These are phyloP conservation scores for Phortica variegata DNA, from an alignment of 1,140 invertebrate species.

Conservation along the genomic window DNA sequence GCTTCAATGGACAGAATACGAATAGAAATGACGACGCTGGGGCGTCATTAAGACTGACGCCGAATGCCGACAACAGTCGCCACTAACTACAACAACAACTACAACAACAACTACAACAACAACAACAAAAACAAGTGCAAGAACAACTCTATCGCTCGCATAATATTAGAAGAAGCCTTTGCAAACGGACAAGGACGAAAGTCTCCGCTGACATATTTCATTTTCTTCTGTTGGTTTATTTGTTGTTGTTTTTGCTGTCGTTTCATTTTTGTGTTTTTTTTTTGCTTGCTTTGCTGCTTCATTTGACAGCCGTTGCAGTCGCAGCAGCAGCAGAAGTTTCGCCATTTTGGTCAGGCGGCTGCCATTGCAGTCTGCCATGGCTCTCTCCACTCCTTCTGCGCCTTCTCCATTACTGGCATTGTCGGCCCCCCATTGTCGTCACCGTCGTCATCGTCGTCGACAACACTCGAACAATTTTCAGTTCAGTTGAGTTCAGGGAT, in stretches of 20 bases:
- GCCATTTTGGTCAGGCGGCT: neutral
- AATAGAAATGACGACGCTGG: constrained; percentile 31
- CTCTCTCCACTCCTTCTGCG: no score
- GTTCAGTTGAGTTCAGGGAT: no score
- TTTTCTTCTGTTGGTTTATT: constrained; percentile 46
- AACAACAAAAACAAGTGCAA: neutral
- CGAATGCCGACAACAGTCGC: constrained; percentile 30
- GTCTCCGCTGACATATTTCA: constrained; percentile 45
- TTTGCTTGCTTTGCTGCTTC: constrained; percentile 56
- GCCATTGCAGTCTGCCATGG: neutral
- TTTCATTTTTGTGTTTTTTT: no score
- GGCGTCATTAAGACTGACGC: constrained; percentile 53
- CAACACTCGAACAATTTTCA: no score
- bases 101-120: neutral
- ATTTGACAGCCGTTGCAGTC: constrained; percentile 33
- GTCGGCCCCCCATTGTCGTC: no score
- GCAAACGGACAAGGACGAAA: neutral
- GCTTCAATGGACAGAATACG: constrained; percentile 27
- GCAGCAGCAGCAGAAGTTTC: neutral
- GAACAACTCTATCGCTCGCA: neutral
- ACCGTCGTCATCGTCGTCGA: no score
- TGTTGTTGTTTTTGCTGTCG: no score
- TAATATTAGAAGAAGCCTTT: no score
- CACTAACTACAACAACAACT: constrained; percentile 1
- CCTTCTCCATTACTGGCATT: no score